Evolutionary conservation across 2,888 invertebrate species (phyloP).

Genomic region (Troides helena): DNA sequence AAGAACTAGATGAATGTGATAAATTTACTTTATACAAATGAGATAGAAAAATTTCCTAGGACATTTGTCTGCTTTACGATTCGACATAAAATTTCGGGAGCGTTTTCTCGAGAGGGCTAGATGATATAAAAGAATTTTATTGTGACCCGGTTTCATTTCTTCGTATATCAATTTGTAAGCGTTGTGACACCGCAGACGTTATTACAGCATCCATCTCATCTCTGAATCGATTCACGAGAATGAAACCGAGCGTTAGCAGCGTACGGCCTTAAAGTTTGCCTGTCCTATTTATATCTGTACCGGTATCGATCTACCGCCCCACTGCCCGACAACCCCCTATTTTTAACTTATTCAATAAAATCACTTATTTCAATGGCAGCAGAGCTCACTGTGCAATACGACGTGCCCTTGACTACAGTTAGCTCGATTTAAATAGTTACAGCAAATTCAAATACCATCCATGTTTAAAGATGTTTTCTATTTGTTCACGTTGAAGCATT

Average conservation of each 20-base stretch:
- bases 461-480: conserved; percentile 39
- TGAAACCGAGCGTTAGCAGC: conserved; percentile 63
- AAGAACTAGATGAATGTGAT: conserved; percentile 8
- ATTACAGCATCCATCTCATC: conserved; percentile 50
- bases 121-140: conserved; percentile 28
- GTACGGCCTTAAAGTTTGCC: conserved; percentile 54
- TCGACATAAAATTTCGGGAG: conserved; percentile 19
- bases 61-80: conserved; percentile 25
- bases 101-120: conserved; percentile 11
- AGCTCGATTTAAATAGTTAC: conserved; percentile 51
- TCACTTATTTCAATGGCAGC: conserved; percentile 44
- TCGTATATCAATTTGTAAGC: conserved; percentile 25
- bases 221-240: conserved; percentile 57
- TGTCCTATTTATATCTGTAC: conserved; percentile 76
- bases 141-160: conserved; percentile 24
- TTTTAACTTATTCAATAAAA: conserved; percentile 50
- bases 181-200: conserved; percentile 33
- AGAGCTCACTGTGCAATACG: conserved; percentile 50
- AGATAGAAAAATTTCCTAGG: conserved; percentile 13
- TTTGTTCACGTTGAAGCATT: conserved; percentile 27
- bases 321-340: conserved; percentile 69
- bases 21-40: conserved; percentile 19
- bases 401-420: conserved; percentile 34
- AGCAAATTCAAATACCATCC: conserved; percentile 52
- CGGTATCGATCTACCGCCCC: conserved; percentile 73